Base-by-base conservation (phyloP, 2,113 vertebrate genomes). In the Fulmarus glacialis region DNA sequence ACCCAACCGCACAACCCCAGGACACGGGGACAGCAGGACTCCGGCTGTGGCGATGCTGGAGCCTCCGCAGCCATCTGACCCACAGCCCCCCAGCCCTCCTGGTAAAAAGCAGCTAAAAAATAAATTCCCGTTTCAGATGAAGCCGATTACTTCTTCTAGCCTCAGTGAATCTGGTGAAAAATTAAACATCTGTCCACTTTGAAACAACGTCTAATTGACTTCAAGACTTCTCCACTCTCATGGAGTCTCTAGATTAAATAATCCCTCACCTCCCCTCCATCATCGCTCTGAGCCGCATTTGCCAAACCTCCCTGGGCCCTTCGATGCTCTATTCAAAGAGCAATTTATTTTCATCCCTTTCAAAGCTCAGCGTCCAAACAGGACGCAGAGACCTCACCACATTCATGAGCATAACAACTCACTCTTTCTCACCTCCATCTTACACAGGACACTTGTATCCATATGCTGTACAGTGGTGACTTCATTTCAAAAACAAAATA, bases 391-490 rank as follows among this genome's bases (percentile, higher is more conserved):
- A 56, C n/a, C n/a, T 63, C 55, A 8, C 21, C 72, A 9, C n/a
- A 13, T 32, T 14, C 67, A 20, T 1, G 7, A 48, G 18, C 7
- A 1, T 8, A 27, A 47, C 47, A 34, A 10, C 27, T 26, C 58
- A 11, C 59, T 60, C 40, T 59, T 38, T 40, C 68, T 77, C 63
- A 12, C n/a, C 32, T 72, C 58, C 45, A 18, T 13, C 59, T 22
- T 5, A 9, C 22, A 5, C 0, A 6, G 29, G 62, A 45, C 56
- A 23, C 36, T 14, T 6, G 16, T 10, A 43, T 29, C 26, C 16
- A 36, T 5, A 7, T 4, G 7, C 52, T 5, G 16, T 7, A 36
- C 21, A 13, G 47, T 1, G 2, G 12, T 2, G 11, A 27, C 21
- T 42, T 47, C 55, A 24, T 23, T 58, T 29, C 62, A 58, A 29